Evolutionary conservation across 1,140 invertebrate species (phyloP).

Genomic region (Drosophila pachea): DNA sequence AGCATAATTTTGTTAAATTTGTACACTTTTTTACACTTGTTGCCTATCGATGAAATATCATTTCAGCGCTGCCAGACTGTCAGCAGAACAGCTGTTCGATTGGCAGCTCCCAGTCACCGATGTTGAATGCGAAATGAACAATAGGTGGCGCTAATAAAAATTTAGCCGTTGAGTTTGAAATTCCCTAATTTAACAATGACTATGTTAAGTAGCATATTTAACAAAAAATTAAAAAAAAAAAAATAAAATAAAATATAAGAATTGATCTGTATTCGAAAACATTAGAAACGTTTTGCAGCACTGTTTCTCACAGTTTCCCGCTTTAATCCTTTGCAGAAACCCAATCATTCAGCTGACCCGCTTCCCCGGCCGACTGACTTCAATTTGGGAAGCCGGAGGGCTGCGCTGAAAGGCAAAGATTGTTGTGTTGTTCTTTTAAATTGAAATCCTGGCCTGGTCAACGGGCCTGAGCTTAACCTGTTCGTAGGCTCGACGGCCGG

Average conservation of each 20-base stretch:
- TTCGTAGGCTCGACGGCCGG: neutral
- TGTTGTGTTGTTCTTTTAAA: slow-evolving; percentile 57
- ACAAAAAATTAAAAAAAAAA: neutral
- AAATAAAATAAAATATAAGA: too few relatives aligned
- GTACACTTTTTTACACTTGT: slow-evolving; percentile 2
- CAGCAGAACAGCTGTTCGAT: slow-evolving; percentile 6
- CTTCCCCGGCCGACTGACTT: slow-evolving; percentile 47
- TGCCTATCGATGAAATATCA: slow-evolving; percentile 13
- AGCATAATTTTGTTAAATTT: slow-evolving; percentile 14
- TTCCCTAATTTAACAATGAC: neutral
- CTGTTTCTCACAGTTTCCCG: neutral
- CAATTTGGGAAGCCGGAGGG: slow-evolving; percentile 36
- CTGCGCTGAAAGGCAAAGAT: slow-evolving; percentile 31
- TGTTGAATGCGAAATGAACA: neutral
- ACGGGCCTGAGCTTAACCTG: neutral
- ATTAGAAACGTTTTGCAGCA: neutral
- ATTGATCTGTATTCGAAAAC: neutral
- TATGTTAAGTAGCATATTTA: neutral
- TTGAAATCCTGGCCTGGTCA: slow-evolving; percentile 50
- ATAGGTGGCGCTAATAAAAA: slow-evolving; percentile 27
- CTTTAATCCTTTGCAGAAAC: slow-evolving; percentile 1
- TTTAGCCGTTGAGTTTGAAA: slow-evolving; percentile 1
- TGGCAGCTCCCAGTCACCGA: neutral
- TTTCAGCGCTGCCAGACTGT: slow-evolving; percentile 20
- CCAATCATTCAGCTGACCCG: slow-evolving; percentile 10